A percentile compares a stretch with the other conserved stretches of the same genome.
These are phyloP conservation scores for Rousettus leschenaultii DNA, from an alignment of 2,113 vertebrate genomes.

Conservation along the genomic window DNA sequence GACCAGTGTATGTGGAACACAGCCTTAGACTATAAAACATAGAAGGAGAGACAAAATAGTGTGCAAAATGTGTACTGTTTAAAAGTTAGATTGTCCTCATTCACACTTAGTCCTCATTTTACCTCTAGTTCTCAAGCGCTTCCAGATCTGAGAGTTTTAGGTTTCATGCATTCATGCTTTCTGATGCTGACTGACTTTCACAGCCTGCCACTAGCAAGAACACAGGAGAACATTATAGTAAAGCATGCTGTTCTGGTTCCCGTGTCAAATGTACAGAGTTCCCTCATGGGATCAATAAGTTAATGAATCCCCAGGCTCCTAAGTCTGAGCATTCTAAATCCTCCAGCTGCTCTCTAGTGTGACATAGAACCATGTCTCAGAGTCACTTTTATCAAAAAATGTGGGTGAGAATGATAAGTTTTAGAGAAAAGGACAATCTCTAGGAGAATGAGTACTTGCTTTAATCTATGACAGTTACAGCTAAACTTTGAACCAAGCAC, in stretches of 20 bases:
- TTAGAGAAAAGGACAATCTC: neutral
- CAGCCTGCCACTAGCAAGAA: neutral
- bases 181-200: neutral
- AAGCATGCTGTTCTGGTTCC: neutral
- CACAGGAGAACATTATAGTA: neutral
- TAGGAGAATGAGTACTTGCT: neutral
- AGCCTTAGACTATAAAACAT: slow-evolving; percentile 72
- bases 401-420: neutral
- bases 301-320: rapidly evolving
- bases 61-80: slow-evolving; percentile 54
- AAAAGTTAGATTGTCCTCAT: slow-evolving; percentile 47
- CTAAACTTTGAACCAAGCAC: neutral
- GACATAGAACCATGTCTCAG: neutral
- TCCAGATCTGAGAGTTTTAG: neutral
- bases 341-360: rapidly evolving
- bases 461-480: neutral
- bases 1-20: slow-evolving; percentile 74
- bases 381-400: neutral
- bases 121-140: slow-evolving; percentile 36
- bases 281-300: neutral
- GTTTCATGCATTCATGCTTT: neutral
- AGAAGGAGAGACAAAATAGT: slow-evolving; percentile 64
- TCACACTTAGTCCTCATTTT: slow-evolving; percentile 13
- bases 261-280: rapidly evolving
- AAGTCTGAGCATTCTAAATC: neutral